Base-by-base conservation (phyloP, 1,140 invertebrate genomes). In the Trinorchestia longiramus region DNA sequence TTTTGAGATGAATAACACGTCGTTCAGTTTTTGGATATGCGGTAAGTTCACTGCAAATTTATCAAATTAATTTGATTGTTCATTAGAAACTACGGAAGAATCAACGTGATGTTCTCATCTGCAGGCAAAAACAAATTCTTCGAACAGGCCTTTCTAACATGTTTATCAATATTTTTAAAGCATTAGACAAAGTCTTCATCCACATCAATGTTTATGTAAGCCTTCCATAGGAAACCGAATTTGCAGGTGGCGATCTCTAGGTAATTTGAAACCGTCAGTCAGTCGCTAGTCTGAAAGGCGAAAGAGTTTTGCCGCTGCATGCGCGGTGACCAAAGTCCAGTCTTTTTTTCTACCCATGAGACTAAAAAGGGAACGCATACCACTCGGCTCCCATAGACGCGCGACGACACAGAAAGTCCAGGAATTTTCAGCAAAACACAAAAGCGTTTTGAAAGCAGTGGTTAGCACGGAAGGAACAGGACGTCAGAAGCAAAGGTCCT, bases 281-380 rank as follows among this genome's bases (percentile, higher is more conserved):
- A 90, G 62, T 77, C 62, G 11, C 62, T 77, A 11, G 62, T 36
- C 62, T 77, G 28, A 43, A 43, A 90, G 43, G 88, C 88, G n/a
- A 43, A 43, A 90, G 88, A 90, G 88, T 90, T 43, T 41, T 42
- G 36, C n/a, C 23, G 28, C 62, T 77, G 62, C 11, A 77, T 42
- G 88, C 88, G 11, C 15, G 88, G n/a, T 90, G 88, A 90, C 88
- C 88, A 90, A 41, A 90, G 88, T 90, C 88, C 88, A 28, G 88
- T 28, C 43, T 90, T 90, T 90, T n/a, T 94, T 94, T 45, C 43
- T 94, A 47, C 43, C 92, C 36, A 44, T 43, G 43, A 94, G 92
- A 94, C 41, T 47, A 94, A 94, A 90, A 94, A 94, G 92, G 47
- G 43, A 45, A 45, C 92, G 44, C 92, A 94, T 94, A 94, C 92